phyloP scores from a whole-genome alignment of 1,140 invertebrate genomes.

The Calliopsis andreniformis region DNA sequence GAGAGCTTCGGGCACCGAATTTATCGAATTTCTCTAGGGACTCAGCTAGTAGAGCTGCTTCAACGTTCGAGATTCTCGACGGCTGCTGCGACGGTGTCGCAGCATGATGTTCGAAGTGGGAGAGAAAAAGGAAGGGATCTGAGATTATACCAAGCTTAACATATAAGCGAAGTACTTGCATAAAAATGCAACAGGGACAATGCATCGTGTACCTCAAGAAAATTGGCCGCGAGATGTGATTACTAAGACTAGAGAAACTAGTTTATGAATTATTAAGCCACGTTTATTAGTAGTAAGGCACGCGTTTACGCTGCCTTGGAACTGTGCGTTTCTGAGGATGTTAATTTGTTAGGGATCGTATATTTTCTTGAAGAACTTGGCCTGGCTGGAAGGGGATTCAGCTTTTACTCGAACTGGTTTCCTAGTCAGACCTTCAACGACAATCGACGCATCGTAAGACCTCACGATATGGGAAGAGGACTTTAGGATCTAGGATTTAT shows the following conservation, averaged over 20 bases:
- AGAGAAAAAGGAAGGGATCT: background rate
- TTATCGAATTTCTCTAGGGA: slow-evolving; percentile 56
- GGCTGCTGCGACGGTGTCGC: slow-evolving; percentile 9
- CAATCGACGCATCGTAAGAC: no score
- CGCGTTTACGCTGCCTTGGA: no score
- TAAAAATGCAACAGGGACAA: slow-evolving; percentile 13
- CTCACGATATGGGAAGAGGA: no score
- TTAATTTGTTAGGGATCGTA: no score
- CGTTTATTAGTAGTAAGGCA: no score
- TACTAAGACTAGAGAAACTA: background rate
- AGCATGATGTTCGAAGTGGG: background rate
- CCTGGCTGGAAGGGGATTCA: no score
- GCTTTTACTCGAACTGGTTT: no score
- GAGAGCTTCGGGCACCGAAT: slow-evolving; percentile 35
- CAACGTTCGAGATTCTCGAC: slow-evolving; percentile 25
- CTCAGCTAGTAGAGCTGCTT: slow-evolving; percentile 12
- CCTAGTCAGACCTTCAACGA: no score
- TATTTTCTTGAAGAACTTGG: no score
- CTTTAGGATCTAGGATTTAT: no score
- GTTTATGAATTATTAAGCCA: no score
- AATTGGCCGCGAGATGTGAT: background rate
- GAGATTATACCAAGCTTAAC: background rate
- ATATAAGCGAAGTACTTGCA: slow-evolving; percentile 28
- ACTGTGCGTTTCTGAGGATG: no score
- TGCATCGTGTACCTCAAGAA: background rate